phyloP scores from a whole-genome alignment of 2,113 vertebrate species.

The Apodemus sylvaticus region DNA sequence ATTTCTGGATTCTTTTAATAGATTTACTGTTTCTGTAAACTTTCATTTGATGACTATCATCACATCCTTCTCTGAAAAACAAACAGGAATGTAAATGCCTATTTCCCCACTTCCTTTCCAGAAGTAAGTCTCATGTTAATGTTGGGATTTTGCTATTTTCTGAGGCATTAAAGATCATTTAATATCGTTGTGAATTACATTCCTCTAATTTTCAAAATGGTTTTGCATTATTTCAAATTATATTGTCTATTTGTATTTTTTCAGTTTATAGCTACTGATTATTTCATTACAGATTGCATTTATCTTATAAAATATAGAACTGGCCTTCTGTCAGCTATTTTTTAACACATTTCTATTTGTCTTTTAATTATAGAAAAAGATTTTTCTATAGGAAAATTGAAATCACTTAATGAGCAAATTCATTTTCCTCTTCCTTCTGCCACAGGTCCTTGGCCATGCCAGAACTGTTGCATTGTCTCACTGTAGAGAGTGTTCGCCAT shows the following conservation, averaged over 20 bases:
- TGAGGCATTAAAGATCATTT: neutral
- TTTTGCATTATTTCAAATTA: conserved; percentile 26
- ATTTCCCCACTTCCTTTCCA: neutral
- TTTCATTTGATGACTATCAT: neutral
- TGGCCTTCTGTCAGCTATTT: neutral
- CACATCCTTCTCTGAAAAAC: neutral
- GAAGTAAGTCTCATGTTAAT: neutral
- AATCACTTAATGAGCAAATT: neutral
- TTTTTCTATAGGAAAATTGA: conserved; percentile 20
- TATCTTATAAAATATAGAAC: neutral
- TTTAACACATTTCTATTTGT: neutral
- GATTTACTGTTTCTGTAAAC: neutral
- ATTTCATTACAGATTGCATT: neutral
- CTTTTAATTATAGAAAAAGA: neutral
- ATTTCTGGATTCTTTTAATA: neutral
- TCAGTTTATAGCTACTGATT: neutral
- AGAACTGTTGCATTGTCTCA: neutral
- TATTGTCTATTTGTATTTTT: neutral
- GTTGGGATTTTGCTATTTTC: neutral
- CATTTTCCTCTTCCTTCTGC: neutral
- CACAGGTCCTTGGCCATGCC: neutral
- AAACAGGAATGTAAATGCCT: neutral
- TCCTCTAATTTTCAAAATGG: neutral
- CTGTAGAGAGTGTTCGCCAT: neutral
- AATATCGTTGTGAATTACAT: neutral